phyloP scores from a whole-genome alignment of 2,113 vertebrate genomes.

The Epinephelus lanceolatus region DNA sequence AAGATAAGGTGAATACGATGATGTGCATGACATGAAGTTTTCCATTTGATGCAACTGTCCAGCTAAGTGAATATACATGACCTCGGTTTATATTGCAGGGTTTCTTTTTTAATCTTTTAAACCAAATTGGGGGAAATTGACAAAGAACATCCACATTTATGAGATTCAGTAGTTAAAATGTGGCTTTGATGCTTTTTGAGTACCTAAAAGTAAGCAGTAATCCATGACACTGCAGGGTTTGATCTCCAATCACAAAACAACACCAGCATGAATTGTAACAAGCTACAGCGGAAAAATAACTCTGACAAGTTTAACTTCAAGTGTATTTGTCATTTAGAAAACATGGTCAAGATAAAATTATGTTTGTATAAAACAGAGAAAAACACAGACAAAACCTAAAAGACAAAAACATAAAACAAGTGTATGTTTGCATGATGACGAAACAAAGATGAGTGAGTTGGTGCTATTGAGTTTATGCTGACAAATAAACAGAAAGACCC shows the following conservation, averaged over 20 bases:
- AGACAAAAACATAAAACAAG: no score
- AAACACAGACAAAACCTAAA: not conserved
- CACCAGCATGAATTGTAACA: not conserved
- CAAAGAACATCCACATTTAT: not conserved
- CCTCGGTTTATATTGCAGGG: not conserved
- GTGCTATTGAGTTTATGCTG: not conserved
- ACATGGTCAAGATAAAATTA: not conserved
- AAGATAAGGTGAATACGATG: no score
- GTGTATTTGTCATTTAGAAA: not conserved
- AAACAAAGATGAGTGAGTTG: not conserved
- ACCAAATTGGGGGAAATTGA: not conserved
- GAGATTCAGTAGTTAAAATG: not conserved
- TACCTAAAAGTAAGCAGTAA: not conserved
- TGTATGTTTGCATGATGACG: not conserved
- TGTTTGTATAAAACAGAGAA: not conserved
- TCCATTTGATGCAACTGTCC: not conserved
- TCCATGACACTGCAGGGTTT: not conserved
- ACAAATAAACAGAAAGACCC: not conserved
- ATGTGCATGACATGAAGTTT: not conserved
- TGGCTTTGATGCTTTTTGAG: not conserved
- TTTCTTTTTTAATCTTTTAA: not conserved
- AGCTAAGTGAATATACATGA: not conserved
- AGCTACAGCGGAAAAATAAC: not conserved
- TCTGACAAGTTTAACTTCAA: not conserved
- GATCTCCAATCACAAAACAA: not conserved